Conservation (phyloP, 2,113 vertebrate genomes). For the Suricata suricatta region DNA sequence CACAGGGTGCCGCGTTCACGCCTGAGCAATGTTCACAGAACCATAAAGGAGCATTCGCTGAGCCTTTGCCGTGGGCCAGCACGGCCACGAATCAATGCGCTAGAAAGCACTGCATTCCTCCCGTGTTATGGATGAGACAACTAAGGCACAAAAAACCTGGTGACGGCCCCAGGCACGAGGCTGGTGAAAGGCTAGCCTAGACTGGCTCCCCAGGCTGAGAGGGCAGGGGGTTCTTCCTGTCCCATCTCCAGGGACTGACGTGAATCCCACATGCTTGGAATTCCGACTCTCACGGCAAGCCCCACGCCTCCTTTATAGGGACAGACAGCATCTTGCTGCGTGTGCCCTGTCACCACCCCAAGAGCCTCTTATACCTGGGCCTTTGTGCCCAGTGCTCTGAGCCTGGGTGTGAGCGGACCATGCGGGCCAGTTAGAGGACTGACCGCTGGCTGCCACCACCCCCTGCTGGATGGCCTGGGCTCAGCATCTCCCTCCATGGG, state of each 20-base stretch:
- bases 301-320: not conserved
- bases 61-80: not conserved
- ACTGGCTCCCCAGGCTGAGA: not conserved
- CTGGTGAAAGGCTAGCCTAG: not conserved
- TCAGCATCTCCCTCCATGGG: not conserved
- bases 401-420: not conserved
- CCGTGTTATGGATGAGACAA: not conserved
- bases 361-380: too few species aligned
- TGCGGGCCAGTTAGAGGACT: not conserved
- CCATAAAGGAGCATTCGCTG: fast-evolving
- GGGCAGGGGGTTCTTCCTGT: too few species aligned
- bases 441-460: not conserved
- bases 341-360: not conserved
- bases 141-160: not conserved
- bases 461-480: not conserved
- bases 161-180: fast-evolving
- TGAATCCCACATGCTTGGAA: not conserved
- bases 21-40: fast-evolving
- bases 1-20: fast-evolving
- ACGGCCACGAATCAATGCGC: fast-evolving
- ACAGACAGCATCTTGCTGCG: too few species aligned
- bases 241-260: not conserved
- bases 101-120: not conserved
- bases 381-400: fast-evolving
- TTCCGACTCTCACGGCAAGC: fast-evolving